Base-by-base conservation (phyloP, 2,888 invertebrate genomes). In the Sinohyriopsis cumingii region DNA sequence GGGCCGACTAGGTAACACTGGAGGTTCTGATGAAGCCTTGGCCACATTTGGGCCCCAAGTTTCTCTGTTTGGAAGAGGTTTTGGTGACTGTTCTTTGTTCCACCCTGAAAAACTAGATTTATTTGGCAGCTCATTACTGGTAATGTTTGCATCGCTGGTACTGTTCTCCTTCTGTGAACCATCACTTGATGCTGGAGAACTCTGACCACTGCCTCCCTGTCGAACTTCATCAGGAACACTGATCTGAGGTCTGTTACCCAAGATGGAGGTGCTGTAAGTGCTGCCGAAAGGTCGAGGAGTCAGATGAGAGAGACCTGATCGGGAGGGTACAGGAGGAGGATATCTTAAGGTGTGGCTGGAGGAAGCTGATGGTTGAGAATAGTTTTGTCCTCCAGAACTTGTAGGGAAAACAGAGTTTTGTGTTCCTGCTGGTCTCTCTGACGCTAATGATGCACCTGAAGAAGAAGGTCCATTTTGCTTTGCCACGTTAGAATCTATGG, bases 171-270 rank as follows among this genome's bases (percentile, higher is more conserved):
- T 75, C 25, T 77, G 78, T 57, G 82, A 77, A 64, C 82, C 78
- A 61, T 87, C 86, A 73, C 86, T 86, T 15, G 86, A 86, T 0
- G 86, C 86, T 22, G 87, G 86, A 7, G 87, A 87, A 70, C 86
- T 87, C 73, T 87, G 86, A 5, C 86, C 86, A 80, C 86, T 87
- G n/a, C 86, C 87, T 54, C 84, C 84, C 76, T 84, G 85, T 22
- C 86, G 63, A 20, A 84, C 77, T 61, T 86, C 86, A 65, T 86
- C 84, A n/a, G 76, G 79, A 64, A 83, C 75, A 68, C 80, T 85
- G 62, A 84, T 80, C 20, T 75, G 75, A 55, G 81, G 82, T 53
- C 76, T 68, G 57, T 79, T 76, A 45, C 77, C 76, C 55, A 84
- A 62, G 59, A 82, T 73, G 25, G 84, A 75, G 9, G 83, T 79